These are phyloP conservation scores for Pteruthius melanotis DNA, from an alignment of 2,113 vertebrate species.

Conservation along the genomic window DNA sequence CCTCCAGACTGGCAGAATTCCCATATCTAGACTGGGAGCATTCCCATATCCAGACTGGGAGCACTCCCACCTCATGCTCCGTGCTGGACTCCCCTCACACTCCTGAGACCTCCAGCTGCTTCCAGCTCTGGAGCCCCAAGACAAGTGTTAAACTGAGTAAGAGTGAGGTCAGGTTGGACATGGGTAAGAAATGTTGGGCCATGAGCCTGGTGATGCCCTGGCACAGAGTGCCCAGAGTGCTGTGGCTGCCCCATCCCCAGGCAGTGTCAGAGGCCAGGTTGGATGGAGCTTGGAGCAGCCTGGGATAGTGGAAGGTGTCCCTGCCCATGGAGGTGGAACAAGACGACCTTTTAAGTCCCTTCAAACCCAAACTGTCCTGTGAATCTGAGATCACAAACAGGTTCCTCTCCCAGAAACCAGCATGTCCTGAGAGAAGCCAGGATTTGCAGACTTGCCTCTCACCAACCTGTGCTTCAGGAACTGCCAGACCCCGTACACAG, in stretches of 20 bases:
- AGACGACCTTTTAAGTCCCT: not conserved
- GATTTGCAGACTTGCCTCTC: rapidly evolving
- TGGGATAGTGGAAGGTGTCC: rapidly evolving
- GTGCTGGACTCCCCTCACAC: not conserved
- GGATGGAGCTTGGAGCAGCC: rapidly evolving
- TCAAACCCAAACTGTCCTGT: not conserved
- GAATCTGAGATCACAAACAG: not conserved
- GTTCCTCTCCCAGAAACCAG: not conserved
- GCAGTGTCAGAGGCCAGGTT: not conserved
- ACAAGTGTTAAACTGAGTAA: not conserved
- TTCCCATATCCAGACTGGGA: not conserved
- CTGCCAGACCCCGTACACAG: not conserved
- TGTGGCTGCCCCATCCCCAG: not conserved
- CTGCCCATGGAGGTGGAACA: not conserved
- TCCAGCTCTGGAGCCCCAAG: not conserved
- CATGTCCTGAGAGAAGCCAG: rapidly evolving
- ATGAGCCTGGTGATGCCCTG: not conserved
- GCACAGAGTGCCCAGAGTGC: not conserved
- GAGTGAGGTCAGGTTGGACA: not conserved
- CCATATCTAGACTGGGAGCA: not conserved
- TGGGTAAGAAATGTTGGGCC: rapidly evolving
- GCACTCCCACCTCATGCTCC: not conserved
- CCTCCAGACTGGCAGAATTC: too few species aligned
- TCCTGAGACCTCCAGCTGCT: not conserved
- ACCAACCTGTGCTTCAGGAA: not conserved